Base-by-base conservation (phyloP, 2,888 invertebrate genomes). In the Autographa pulchrina region DNA sequence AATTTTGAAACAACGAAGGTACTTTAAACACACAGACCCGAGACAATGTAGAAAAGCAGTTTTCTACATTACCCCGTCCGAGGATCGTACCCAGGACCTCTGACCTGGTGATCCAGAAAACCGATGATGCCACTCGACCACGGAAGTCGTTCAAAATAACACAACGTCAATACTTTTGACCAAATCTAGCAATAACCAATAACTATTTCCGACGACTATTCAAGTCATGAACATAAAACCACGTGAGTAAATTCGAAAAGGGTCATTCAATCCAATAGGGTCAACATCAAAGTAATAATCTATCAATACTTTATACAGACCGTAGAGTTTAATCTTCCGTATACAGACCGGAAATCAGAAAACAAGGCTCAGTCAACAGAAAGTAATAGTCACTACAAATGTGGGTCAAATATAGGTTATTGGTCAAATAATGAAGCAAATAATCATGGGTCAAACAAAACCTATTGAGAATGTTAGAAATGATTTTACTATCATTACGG, bases 261-360 rank as follows among this genome's bases (percentile, higher is more conserved):
- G n/a, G 6, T 48, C 48, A 48, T 48, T 48, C 48, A 48, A 48
- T 48, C 48, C 48, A 48, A 48, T 48, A 16, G 48, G 43, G 5
- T 14, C 43, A 43, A 43, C 43, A 48, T 48, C 4, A 48, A 48
- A 48, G 48, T 48, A 48, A 48, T 48, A 48, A 48, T 48, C 48
- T 7, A 48, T 48, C 48, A n/a, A n/a, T 48, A 48, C n/a, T 48
- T 48, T n/a, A 48, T 48, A 48, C n/a, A n/a, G 48, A n/a, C 48
- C 48, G n/a, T 48, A n/a, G n/a, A 48, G 48, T 48, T 48, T 48
- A 48, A 48, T 48, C 48, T n/a, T 6, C 48, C 48, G 14, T 48
- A 7, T n/a, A 48, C 1, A 16, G n/a, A n/a, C n/a, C 48, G 48
- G 38, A 38, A 48, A 48, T 48, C 48, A 48, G 43, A 43, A 43